Evolutionary conservation across 2,888 invertebrate species (phyloP).

Genomic region (Leucophenga montana): DNA sequence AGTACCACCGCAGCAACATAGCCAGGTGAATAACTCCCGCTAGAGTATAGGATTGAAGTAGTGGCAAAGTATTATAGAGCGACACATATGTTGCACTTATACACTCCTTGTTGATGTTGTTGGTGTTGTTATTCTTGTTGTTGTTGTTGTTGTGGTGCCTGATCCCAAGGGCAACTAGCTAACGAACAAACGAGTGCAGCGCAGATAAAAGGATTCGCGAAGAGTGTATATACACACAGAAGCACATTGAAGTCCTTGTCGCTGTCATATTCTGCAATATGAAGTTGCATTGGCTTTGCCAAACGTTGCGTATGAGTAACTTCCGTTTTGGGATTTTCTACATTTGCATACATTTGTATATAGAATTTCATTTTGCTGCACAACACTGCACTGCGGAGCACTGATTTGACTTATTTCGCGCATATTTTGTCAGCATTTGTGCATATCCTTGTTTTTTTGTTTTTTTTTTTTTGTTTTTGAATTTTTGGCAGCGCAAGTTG

Average conservation of each 20-base stretch:
- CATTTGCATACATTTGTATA: conserved; percentile 16
- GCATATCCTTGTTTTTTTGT: conserved; percentile 8
- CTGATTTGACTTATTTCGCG: conserved; percentile 17
- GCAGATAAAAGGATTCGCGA: conserved; percentile 51
- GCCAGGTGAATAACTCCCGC: conserved; percentile 15
- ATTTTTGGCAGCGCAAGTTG: background rate
- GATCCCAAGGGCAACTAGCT: conserved; percentile 52
- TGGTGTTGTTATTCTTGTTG: no score
- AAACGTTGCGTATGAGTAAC: conserved; percentile 27
- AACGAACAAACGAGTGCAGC: conserved; percentile 23
- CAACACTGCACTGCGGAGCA: background rate
- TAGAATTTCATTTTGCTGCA: conserved; percentile 13
- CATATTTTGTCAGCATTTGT: conserved; percentile 2
- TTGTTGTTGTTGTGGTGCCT: conserved; percentile 40
- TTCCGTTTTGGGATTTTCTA: conserved; percentile 22
- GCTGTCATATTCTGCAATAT: background rate
- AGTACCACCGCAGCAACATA: conserved; percentile 52
- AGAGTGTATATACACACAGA: background rate
- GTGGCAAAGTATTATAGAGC: conserved; percentile 20
- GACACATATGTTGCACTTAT: no score
- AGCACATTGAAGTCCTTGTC: background rate
- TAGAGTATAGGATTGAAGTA: conserved; percentile 44
- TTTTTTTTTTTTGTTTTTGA: no score
- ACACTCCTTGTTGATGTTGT: no score
- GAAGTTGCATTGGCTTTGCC: background rate